Percentiles rank a stretch among this genome's conserved stretches.
These are phyloP conservation scores for Campylorhamphus procurvoides DNA, from an alignment of 2,113 vertebrate species.

Conservation along the genomic window DNA sequence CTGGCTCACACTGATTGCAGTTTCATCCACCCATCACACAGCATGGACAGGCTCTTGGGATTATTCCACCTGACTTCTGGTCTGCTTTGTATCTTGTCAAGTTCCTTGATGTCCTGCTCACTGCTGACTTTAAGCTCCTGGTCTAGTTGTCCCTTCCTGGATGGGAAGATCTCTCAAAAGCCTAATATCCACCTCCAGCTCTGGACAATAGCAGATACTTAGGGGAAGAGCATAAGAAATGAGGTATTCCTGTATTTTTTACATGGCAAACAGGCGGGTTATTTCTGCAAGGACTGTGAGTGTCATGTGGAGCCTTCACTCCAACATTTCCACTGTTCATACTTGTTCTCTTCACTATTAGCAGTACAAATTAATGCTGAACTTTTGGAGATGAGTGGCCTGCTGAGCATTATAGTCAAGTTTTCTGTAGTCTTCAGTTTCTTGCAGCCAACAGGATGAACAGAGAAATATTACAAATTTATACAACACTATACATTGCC, in stretches of 20 bases:
- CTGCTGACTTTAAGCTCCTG: no score
- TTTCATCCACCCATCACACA: no score
- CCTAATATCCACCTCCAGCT: neutral
- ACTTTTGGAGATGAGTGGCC: neutral
- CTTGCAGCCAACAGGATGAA: neutral
- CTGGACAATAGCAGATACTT: neutral
- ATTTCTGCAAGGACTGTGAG: neutral
- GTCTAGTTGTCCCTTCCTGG: no score
- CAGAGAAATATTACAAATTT: neutral
- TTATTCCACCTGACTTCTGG: no score
- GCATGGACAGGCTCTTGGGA: no score
- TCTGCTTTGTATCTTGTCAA: no score
- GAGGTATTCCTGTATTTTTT: neutral
- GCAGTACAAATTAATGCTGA: neutral
- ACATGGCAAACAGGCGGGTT: neutral
- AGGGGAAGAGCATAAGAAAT: neutral
- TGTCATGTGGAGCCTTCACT: neutral
- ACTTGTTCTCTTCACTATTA: neutral
- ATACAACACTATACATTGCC: neutral
- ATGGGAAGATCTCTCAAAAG: neutral
- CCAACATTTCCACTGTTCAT: neutral
- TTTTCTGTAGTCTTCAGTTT: neutral
- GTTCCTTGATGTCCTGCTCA: no score
- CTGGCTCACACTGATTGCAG: no score
- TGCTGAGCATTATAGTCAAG: neutral